Conservation (phyloP, 2,113 vertebrate genomes). For the Alouatta palliata region DNA sequence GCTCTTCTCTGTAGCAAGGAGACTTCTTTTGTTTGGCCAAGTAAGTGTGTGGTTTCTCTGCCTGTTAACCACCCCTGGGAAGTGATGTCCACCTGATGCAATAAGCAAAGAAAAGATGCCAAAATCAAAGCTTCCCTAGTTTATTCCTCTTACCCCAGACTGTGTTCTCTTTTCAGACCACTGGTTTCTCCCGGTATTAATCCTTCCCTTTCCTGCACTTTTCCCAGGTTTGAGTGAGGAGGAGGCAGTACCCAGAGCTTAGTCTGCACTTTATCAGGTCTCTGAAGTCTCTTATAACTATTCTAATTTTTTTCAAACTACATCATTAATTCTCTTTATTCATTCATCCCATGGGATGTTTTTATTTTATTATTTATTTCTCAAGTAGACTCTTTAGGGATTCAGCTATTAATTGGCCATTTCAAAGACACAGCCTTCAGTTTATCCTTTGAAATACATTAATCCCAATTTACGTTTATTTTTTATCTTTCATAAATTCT, state of each 20-base stretch:
- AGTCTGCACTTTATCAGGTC: not conserved
- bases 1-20: rapidly evolving
- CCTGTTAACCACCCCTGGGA: not conserved
- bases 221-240: too few species aligned
- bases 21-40: not conserved
- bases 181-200: not conserved
- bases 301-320: not conserved
- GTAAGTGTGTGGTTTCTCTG: not conserved
- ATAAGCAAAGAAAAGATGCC: not conserved
- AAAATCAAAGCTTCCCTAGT: not conserved
- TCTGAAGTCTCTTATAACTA: not conserved
- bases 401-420: not conserved
- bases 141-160: too few species aligned
- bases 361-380: not conserved
- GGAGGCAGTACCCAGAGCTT: too few species aligned
- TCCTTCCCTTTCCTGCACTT: not conserved
- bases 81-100: not conserved
- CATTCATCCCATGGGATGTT: not conserved
- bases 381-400: not conserved
- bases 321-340: not conserved
- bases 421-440: not conserved
- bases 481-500: not conserved
- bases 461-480: not conserved
- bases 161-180: not conserved
- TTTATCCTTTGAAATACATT: not conserved